Conservation (phyloP, 1,140 invertebrate species). For the Solenopsis fugax region DNA sequence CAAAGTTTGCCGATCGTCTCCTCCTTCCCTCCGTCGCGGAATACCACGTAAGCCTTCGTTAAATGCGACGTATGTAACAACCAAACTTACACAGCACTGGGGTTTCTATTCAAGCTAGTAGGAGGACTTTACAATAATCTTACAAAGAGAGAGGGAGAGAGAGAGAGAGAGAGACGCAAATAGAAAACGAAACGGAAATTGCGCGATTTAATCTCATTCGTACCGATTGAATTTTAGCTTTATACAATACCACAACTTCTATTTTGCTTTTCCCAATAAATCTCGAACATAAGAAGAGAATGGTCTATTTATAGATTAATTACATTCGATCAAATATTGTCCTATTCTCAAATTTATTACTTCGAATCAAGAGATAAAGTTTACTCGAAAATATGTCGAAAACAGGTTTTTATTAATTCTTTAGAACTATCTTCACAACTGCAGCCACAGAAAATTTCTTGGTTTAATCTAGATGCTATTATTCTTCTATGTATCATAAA, state of each 20-base stretch:
- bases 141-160: background rate
- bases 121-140: conserved; percentile 30
- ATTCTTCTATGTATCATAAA: no score
- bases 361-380: background rate
- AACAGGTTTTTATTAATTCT: background rate
- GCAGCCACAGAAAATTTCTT: no score
- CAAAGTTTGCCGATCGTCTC: conserved; percentile 89
- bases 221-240: conserved; percentile 46
- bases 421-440: background rate
- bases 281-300: background rate
- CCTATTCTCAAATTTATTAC: background rate
- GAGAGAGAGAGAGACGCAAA: conserved; percentile 3
- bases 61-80: conserved; percentile 62
- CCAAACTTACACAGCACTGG: conserved; percentile 37
- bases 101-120: conserved; percentile 45
- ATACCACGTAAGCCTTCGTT: conserved; percentile 90
- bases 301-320: conserved; percentile 6
- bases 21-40: conserved; percentile 90
- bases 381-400: background rate
- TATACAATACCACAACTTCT: conserved; percentile 1
- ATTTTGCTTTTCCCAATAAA: conserved; percentile 16
- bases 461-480: no score
- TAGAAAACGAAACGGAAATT: conserved; percentile 40
- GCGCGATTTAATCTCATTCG: conserved; percentile 40
- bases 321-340: background rate